Evolutionary conservation across 2,113 vertebrate genomes (phyloP), one percentile per base, ranked within the genome.

Genomic region (Carassius gibelio): DNA sequence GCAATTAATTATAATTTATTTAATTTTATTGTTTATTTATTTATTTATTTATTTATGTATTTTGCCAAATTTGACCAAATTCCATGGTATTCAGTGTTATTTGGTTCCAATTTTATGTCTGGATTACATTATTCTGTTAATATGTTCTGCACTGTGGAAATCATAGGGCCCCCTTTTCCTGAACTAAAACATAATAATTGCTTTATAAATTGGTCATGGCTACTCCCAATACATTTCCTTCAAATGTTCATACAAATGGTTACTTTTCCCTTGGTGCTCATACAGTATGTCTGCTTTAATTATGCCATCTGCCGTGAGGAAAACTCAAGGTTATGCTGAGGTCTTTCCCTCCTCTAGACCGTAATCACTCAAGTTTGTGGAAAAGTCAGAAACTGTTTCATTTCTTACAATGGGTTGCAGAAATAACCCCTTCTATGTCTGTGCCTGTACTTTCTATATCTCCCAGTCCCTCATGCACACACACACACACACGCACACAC

Each of bases 281-380:
- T 88, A 42, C 42, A 42, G 42, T 42, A 83, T 88, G 92, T 93
- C 83, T 87, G 78, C 82, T 90, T 94, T 92, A 94, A 94, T 93
- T 92, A 89, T 90, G 90, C 92, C 92, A 93, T 94, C 90, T 94
- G 93, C 91, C 69, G 75, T 82, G 23, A 68, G 78, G 82, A 89
- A 86, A 86, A 87, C 55, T 80, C 89, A 94, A 94, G 92, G 91
- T 93, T 94, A 93, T 92, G 83, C 88, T 92, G 92, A 92, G 90
- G 89, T 85, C 84, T 90, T 50, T 21, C 72, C 52, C 84, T 55
- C 81, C 84, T 82, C 61, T 68, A 77, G 89, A 76, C 48, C 81
- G 59, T 88, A 89, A 78, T 85, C 50, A 61, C 72, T 81, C 88
- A 17, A 75, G 69, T 34, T 21, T 81, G 26, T 36, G 7, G 5